Evolutionary conservation across 2,113 vertebrate species (phyloP), one percentile per base, ranked within the genome.

Genomic region (Hiodon alosoides): DNA sequence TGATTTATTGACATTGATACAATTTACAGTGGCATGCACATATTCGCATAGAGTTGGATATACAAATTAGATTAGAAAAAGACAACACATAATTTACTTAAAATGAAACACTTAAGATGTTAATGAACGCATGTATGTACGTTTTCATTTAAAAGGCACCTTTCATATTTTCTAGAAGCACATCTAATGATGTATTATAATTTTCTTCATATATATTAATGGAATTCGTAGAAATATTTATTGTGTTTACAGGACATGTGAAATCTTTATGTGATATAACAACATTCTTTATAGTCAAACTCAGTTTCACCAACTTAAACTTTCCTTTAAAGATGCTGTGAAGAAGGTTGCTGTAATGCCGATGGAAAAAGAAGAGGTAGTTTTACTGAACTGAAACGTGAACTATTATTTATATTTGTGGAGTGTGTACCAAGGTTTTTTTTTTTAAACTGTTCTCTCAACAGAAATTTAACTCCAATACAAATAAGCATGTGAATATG

Each of bases 331-430:
- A 91, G 90, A 87, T 61, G 65, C 75, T 7, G 6, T 76, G 58
- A 89, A 86, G 82, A 89, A 82, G 71, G 90, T 80, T 86, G 78
- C 78, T n/a, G 83, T 90, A 67, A 78, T 85, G 57, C 87, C 87
- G 72, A 79, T 89, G 82, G 88, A 85, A 78, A 87, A 89, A 75
- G 86, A 87, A 1, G 82, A 83, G 82, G 90, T 90, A 80, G 72
- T 76, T 65, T 4, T 64, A 17, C 31, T 31, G 31, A 31, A 31
- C 2, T 31, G 31, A 31, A 31, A 31, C 31, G 31, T 31, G 31
- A 31, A 31, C 31, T 31, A 31, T 31, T 31, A 31, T 31, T 31
- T 31, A 59, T 9, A 48, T 5, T 10, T 59, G 16, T 55, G 13
- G 52, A 69, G 16, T 31, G 7, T 69, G 16, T 55, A 7, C 51